Conservation (phyloP, 2,797 vertebrate genomes). For the Alectoris magna region DNA sequence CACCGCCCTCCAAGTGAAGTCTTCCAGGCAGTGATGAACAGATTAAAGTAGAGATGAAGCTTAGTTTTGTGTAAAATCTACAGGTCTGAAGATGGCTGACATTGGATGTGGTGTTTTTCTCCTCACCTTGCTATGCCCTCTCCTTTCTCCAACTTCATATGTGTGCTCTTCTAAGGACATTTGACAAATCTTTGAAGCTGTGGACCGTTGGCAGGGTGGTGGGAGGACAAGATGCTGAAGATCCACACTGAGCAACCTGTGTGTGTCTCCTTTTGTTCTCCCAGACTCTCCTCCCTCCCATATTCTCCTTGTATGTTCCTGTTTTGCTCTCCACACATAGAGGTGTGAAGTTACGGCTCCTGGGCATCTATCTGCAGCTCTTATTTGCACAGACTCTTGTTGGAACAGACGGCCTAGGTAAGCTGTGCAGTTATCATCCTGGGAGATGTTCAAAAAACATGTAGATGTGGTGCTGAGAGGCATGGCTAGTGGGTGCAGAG, state of each 20-base stretch:
- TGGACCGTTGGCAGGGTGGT: neutral
- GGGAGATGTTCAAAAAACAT: too few relatives aligned
- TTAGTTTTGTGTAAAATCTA: neutral
- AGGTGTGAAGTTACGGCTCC: neutral
- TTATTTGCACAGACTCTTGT: neutral
- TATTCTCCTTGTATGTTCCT: neutral
- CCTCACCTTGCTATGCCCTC: neutral
- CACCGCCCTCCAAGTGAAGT: too few relatives aligned
- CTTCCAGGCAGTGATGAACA: accelerated
- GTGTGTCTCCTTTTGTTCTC: neutral
- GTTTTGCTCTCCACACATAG: neutral
- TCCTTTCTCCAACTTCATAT: neutral
- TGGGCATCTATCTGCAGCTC: neutral
- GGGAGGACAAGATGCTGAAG: neutral
- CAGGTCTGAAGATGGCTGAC: neutral
- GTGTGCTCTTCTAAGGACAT: neutral
- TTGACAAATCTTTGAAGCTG: neutral
- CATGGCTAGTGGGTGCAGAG: too few relatives aligned
- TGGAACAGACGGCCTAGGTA: too few relatives aligned
- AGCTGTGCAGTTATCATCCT: too few relatives aligned
- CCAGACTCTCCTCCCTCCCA: neutral
- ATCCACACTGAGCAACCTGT: neutral
- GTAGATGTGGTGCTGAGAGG: too few relatives aligned
- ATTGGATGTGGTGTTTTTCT: neutral
- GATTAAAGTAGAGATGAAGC: neutral